Conservation (phyloP, 1,140 invertebrate species). For the Pseudobourletiella spinata region DNA sequence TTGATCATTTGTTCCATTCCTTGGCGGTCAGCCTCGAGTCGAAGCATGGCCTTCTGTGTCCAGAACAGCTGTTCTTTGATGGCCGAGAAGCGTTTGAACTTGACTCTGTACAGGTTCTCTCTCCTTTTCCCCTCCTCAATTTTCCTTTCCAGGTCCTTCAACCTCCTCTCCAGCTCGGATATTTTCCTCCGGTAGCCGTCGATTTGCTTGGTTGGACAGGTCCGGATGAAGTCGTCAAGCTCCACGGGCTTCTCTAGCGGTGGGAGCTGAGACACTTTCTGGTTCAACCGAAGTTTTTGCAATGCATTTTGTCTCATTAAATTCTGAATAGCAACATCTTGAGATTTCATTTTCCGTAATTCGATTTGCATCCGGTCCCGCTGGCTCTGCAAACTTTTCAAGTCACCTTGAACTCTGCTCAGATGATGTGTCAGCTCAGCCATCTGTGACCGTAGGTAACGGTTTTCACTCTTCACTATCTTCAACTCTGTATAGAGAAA, state of each 20-base stretch:
- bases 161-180: constrained; percentile 20
- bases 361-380: constrained; percentile 9
- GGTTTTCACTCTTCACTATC: constrained; percentile 18
- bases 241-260: neutral
- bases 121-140: constrained; percentile 14
- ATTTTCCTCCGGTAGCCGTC: constrained; percentile 26
- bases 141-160: constrained; percentile 16
- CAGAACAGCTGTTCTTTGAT: constrained; percentile 30
- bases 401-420: constrained; percentile 7
- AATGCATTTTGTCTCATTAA: constrained; percentile 19
- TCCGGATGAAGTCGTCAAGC: neutral
- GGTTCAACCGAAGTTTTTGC: neutral
- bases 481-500: constrained; percentile 3
- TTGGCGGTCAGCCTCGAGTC: constrained; percentile 21
- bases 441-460: constrained; percentile 9
- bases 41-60: constrained; percentile 28
- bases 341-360: constrained; percentile 9
- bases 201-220: constrained; percentile 6
- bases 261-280: neutral
- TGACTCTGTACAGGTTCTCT: constrained; percentile 17
- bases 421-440: constrained; percentile 12
- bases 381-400: constrained; percentile 7
- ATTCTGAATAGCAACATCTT: constrained; percentile 15
- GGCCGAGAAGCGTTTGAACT: constrained; percentile 16
- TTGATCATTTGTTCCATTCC: constrained; percentile 14